Evolutionary conservation across 2,888 invertebrate species (phyloP).

Genomic region (Aethes cnicana): DNA sequence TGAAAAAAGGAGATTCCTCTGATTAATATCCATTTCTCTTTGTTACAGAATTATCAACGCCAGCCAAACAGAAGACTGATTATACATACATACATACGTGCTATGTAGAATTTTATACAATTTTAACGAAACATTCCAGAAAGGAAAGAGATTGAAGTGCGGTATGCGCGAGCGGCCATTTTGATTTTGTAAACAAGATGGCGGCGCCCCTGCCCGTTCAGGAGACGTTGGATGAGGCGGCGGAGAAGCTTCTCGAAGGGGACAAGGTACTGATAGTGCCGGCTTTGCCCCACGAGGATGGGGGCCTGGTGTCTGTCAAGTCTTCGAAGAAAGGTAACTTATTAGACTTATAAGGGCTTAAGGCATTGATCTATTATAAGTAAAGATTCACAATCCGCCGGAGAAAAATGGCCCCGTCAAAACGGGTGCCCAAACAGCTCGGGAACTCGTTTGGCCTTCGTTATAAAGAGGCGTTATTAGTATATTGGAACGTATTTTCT

Average conservation of each 20-base stretch:
- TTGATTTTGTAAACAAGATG: constrained; percentile 54
- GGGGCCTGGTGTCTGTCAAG: constrained; percentile 53
- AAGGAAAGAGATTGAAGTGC: constrained; percentile 36
- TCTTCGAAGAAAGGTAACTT: constrained; percentile 73
- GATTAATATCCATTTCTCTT: constrained; percentile 9
- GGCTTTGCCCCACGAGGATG: constrained; percentile 43
- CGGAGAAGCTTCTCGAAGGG: constrained; percentile 59
- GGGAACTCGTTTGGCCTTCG: too few species aligned
- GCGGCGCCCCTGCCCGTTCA: constrained; percentile 52
- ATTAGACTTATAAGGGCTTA: background rate
- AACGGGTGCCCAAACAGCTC: too few species aligned
- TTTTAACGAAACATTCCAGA: constrained; percentile 35
- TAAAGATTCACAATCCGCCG: too few species aligned
- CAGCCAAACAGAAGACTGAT: constrained; percentile 57
- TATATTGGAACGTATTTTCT: too few species aligned
- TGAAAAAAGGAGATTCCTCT: too few species aligned
- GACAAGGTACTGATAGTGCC: constrained; percentile 54
- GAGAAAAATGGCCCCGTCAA: too few species aligned
- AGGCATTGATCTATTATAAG: too few species aligned
- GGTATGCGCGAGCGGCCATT: constrained; percentile 44
- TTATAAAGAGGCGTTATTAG: too few species aligned
- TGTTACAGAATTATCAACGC: constrained; percentile 47
- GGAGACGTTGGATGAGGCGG: constrained; percentile 57
- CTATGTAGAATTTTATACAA: constrained; percentile 43
- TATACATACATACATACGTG: constrained; percentile 35